Conservation (phyloP, 2,888 invertebrate genomes). For the Synanthedon vespiformis region DNA sequence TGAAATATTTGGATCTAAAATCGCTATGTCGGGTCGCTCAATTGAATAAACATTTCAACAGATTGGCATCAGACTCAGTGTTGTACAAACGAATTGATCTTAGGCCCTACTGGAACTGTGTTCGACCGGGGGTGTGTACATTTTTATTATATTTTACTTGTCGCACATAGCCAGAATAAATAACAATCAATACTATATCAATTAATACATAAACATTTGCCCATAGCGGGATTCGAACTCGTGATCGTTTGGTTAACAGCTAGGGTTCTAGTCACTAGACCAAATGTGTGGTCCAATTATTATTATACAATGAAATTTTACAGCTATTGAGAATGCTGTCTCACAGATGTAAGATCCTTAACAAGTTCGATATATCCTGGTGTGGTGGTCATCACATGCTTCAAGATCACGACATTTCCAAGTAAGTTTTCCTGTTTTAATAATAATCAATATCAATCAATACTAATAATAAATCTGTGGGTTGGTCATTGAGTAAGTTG, state of each 20-base stretch:
- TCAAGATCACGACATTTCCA: conserved; percentile 8
- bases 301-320: too few species aligned
- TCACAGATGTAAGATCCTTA: conserved; percentile 75
- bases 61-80: conserved; percentile 79
- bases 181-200: too few species aligned
- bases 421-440: neutral
- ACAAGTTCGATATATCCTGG: conserved; percentile 89
- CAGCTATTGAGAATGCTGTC: conserved; percentile 38
- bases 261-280: too few species aligned
- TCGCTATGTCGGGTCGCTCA: conserved; percentile 82
- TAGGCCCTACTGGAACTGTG: conserved; percentile 84
- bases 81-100: conserved; percentile 85
- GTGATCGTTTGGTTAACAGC: too few species aligned
- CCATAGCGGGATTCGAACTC: too few species aligned
- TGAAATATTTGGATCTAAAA: conserved; percentile 83
- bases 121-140: conserved; percentile 65
- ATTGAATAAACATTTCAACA: conserved; percentile 78
- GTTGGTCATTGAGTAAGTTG: too few species aligned
- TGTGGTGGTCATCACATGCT: conserved; percentile 77
- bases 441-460: too few species aligned
- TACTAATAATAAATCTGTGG: too few species aligned
- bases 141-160: too few species aligned
- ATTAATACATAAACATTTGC: too few species aligned
- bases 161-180: too few species aligned
- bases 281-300: too few species aligned